Base-by-base conservation (phyloP, 2,113 vertebrate species). In the Megaleporinus macrocephalus region DNA sequence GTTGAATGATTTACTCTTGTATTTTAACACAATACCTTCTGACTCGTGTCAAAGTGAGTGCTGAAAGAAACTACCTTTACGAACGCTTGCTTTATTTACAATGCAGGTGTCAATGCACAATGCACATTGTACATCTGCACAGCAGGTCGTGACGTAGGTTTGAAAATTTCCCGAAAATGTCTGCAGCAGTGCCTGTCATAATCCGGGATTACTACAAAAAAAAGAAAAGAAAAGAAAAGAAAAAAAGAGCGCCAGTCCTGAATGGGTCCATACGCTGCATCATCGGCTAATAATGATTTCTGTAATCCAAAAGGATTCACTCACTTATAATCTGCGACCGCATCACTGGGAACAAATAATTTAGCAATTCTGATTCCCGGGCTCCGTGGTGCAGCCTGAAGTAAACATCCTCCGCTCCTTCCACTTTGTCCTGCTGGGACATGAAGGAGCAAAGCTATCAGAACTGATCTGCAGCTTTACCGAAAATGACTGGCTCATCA, bases 191-290 rank as follows among this genome's bases (percentile, higher is more conserved):
- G 36, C 30, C 44, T 24, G 10, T 12, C 36, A 72, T 85, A 68
- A 78, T 82, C 79, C 36, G 30, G 59, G 74, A 73, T 82, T 68
- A 73, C 20, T 5, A 62, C 20, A 44, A 70, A n/a, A 70, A 70
- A 33, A 22, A 68, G 13, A 68, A 68, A 68, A 0, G 6, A 68
- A 68, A 33, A 3, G 10, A 24, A 41, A 44, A n/a, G n/a, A n/a
- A 59, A 16, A 47, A 53, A 33, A 33, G 4, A 20, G 68, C 57
- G 26, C 53, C 14, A 29, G 53, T 22, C 61, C 49, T 16, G n/a
- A 55, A 61, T 4, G 11, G 55, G 36, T 44, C 41, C 5, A 44
- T 9, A n/a, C 41, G 11, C 47, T 24, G 33, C 70, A 57, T 69
- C 36, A 22, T 41, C 69, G 30, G 63, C 26, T 59, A 61, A 71